A percentile compares a stretch with the other conserved stretches of the same genome.
phyloP scores from a whole-genome alignment of 2,797 vertebrate species.

The Cuniculus paca region DNA sequence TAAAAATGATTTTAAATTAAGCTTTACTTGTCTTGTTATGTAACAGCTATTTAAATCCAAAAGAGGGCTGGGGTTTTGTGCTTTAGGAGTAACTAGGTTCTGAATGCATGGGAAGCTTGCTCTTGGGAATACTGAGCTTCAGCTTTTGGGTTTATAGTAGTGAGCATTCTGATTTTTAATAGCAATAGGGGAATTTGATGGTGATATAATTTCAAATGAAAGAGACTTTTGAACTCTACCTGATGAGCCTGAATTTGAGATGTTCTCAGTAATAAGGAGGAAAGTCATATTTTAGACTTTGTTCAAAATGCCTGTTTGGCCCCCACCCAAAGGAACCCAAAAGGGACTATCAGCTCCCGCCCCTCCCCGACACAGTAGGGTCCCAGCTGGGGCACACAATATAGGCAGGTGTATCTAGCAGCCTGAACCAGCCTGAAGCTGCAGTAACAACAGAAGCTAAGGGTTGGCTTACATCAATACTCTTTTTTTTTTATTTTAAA shows the following conservation, averaged over 20 bases:
- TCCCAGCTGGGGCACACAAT: too few species aligned
- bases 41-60: neutral
- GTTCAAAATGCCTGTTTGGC: neutral
- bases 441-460: too few species aligned
- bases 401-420: too few species aligned
- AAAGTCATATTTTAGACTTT: slow-evolving; percentile 36
- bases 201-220: slow-evolving; percentile 49
- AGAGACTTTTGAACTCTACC: slow-evolving; percentile 19
- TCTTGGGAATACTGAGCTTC: neutral
- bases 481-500: too few species aligned
- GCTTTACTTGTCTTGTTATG: neutral
- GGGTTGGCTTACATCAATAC: too few species aligned
- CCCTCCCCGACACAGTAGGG: too few species aligned
- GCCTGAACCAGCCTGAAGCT: too few species aligned
- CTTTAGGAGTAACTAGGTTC: neutral
- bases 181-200: neutral
- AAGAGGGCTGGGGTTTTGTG: neutral
- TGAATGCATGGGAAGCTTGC: neutral
- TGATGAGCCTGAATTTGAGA: slow-evolving; percentile 13
- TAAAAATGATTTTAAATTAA: neutral
- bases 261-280: neutral
- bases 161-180: neutral
- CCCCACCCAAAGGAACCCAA: too few species aligned
- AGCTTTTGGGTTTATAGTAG: neutral
- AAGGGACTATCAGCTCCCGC: too few species aligned